Evolutionary conservation across 2,888 invertebrate genomes (phyloP), one percentile per base, ranked within the genome.

Genomic region (Kuschelorhynchus macadamiae): DNA sequence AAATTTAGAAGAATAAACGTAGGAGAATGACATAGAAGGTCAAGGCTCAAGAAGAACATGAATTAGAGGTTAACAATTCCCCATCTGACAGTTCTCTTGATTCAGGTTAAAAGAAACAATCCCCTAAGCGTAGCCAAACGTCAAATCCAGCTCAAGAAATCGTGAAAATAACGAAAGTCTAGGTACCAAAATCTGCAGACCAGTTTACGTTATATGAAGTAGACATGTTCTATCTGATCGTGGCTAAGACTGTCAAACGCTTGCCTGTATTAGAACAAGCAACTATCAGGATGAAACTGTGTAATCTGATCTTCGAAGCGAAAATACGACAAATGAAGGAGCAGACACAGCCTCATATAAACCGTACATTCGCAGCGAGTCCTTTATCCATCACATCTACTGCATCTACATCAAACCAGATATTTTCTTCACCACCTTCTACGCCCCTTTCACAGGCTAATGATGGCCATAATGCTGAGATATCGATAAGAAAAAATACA

Each of bases 151-250:
- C 41, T 18, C 18, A 55, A 39, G n/a, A 55, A 55, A 5, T 55
- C 18, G 46, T 47, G 3, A 17, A 50, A 5, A 33, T 60, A 18
- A 33, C 49, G 60, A 36, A 60, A n/a, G 36, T 16, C 21, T 11
- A 44, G 41, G 14, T 41, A 36, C 16, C 11, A 55, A 20, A 39
- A 20, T 33, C 36, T 17, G 36, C 16, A 52, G 52, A 33, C 12
- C 33, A 47, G 9, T 33, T 25, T 36, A 36, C 18, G 16, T 61
- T 61, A 12, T n/a, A 61, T 61, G 61, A 61, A 39, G 39, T 30
- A 18, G 61, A 61, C 50, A 50, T 61, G 61, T 50, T 61, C 32
- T 61, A 36, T 47, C 25, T 59, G 33, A 61, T 49, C 32, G 50
- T 49, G 50, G 39, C 50, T 30, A 61, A 61, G 32, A 61, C 21